Evolutionary conservation across 1,140 invertebrate genomes (phyloP).

Genomic region (Frieseomelitta varia): DNA sequence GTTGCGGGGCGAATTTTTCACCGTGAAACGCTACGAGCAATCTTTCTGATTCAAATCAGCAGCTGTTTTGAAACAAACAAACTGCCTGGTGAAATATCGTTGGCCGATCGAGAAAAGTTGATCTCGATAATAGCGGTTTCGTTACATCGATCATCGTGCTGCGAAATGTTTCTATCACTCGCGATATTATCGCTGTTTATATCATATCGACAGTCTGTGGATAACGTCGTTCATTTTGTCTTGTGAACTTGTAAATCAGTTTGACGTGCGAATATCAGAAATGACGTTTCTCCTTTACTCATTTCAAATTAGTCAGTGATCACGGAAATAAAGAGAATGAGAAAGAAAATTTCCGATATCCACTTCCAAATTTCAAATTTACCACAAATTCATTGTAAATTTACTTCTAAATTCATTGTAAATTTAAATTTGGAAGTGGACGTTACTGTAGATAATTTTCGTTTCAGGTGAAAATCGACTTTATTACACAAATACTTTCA

Average conservation of each 20-base stretch:
- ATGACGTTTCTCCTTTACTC: too few species aligned
- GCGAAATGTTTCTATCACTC: slow-evolving; percentile 9
- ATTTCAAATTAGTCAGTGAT: neutral
- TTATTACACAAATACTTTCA: too few species aligned
- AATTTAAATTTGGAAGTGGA: too few species aligned
- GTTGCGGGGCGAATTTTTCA: neutral
- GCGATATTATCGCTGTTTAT: slow-evolving; percentile 3
- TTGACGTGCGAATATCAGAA: neutral
- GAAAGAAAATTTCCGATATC: too few species aligned
- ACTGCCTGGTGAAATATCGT: neutral
- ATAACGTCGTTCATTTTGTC: neutral
- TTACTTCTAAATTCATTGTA: too few species aligned
- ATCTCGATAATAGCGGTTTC: neutral
- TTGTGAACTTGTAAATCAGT: neutral
- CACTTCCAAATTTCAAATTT: too few species aligned
- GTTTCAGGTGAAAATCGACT: too few species aligned
- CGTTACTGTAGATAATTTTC: too few species aligned
- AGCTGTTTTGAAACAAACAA: neutral
- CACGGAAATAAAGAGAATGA: neutral
- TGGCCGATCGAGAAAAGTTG: neutral
- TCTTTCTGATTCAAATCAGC: neutral
- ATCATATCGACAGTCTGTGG: neutral
- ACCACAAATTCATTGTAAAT: too few species aligned
- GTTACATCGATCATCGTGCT: slow-evolving; percentile 1
- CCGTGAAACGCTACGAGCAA: neutral